These are phyloP conservation scores for Butorides virescens DNA, from an alignment of 2,113 vertebrate species.

Conservation along the genomic window DNA sequence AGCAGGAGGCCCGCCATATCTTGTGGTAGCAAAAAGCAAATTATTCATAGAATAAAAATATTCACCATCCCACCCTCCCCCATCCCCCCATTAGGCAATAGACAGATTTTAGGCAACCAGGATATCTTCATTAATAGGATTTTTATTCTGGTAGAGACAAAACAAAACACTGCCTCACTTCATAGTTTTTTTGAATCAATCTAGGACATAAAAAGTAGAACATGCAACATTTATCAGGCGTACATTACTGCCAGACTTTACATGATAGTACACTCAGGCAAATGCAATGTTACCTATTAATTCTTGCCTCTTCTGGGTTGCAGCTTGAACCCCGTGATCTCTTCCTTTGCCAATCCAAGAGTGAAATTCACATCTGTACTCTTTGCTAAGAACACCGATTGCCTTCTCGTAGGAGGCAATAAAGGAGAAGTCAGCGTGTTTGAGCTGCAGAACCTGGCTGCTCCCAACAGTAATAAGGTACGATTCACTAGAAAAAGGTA, in stretches of 20 bases:
- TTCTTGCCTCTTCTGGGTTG: not conserved
- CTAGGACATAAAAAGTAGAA: not conserved
- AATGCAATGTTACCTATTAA: not conserved
- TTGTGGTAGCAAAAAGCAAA: not conserved
- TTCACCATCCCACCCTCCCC: no score
- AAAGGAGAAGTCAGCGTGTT: slow-evolving; percentile 81
- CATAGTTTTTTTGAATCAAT: not conserved
- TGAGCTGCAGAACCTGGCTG: slow-evolving; percentile 73
- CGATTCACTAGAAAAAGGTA: accelerated
- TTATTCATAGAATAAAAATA: not conserved
- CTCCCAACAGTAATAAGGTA: slow-evolving; percentile 67
- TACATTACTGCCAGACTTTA: no score
- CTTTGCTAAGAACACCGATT: slow-evolving; percentile 78
- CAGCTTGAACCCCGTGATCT: slow-evolving; percentile 80
- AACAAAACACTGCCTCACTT: not conserved
- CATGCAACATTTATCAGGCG: not conserved
- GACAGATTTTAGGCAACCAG: not conserved
- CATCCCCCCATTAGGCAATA: not conserved
- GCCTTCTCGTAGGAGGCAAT: slow-evolving; percentile 85
- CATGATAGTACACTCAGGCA: not conserved
- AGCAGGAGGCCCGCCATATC: not conserved
- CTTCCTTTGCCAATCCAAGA: slow-evolving; percentile 60
- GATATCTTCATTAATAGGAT: not conserved
- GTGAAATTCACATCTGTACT: slow-evolving; percentile 75
- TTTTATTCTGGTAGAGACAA: not conserved